A percentile compares a stretch with the other conserved stretches of the same genome.
phyloP scores from a whole-genome alignment of 2,888 invertebrate species.

The Torymus auratus region DNA sequence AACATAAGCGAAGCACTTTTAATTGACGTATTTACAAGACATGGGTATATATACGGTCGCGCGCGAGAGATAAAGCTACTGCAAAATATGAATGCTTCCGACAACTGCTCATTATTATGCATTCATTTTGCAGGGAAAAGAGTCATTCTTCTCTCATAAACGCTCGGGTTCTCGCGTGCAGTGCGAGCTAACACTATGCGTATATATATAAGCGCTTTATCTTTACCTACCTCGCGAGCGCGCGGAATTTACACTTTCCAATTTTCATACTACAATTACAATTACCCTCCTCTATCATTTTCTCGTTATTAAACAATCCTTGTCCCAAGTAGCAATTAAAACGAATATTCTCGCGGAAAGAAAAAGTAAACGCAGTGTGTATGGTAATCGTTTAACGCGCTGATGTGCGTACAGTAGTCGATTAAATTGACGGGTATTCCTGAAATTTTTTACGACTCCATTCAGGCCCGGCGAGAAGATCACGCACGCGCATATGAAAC shows the following conservation, averaged over 20 bases:
- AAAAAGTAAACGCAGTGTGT: not conserved
- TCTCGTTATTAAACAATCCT: slow-evolving; percentile 22
- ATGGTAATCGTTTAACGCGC: too few relatives aligned
- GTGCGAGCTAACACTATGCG: too few relatives aligned
- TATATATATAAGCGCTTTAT: not conserved
- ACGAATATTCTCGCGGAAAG: not conserved
- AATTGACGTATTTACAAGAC: slow-evolving; percentile 30
- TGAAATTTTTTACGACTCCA: slow-evolving; percentile 30
- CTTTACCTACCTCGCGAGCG: too few relatives aligned
- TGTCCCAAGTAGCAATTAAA: not conserved
- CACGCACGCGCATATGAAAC: slow-evolving; percentile 23
- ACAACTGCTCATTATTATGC: slow-evolving; percentile 37
- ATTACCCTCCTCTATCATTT: slow-evolving; percentile 28
- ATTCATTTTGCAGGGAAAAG: slow-evolving; percentile 2
- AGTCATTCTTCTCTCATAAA: slow-evolving; percentile 12
- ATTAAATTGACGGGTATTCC: not conserved
- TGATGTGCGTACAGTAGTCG: too few relatives aligned
- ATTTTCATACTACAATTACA: slow-evolving; percentile 29
- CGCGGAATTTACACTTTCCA: slow-evolving; percentile 28
- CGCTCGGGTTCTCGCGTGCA: not conserved
- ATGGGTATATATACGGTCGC: not conserved
- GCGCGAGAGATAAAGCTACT: not conserved
- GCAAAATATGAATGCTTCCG: slow-evolving; percentile 29
- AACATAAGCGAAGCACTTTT: not conserved
- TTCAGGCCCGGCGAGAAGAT: slow-evolving; percentile 21